Evolutionary conservation across 2,113 vertebrate species (phyloP).

Genomic region (Dermatemys mawii): DNA sequence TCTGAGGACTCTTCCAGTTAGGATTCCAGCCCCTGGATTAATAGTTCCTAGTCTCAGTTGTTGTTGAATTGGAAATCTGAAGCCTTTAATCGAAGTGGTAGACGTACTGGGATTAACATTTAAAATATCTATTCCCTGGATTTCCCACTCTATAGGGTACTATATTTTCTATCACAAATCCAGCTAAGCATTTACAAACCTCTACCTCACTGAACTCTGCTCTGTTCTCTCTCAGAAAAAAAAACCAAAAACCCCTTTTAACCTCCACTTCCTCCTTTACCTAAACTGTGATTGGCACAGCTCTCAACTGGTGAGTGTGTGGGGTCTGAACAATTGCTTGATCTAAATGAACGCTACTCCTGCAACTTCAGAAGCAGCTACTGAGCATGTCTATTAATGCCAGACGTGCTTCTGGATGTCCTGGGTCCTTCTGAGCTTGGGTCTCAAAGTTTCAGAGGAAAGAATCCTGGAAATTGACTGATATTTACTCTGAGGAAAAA

Average conservation of each 20-base stretch:
- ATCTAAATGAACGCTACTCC: neutral
- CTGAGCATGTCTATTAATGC: neutral
- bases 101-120: neutral
- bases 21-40: neutral
- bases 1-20: neutral
- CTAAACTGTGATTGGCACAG: neutral
- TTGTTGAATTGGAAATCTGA: neutral
- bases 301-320: neutral
- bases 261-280: neutral
- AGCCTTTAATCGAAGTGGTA: neutral
- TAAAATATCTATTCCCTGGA: no score
- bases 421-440: neutral
- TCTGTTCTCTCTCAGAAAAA: neutral
- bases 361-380: neutral
- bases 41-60: neutral
- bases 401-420: neutral
- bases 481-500: neutral
- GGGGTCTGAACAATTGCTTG: neutral
- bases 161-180: neutral
- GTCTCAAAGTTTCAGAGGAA: neutral
- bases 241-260: neutral
- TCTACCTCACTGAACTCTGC: neutral
- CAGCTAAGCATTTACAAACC: neutral
- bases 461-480: neutral
- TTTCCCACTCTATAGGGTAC: no score